Evolutionary conservation across 53 echinoderm and acorn worm species (phyloP), one percentile per base, ranked within the genome.

Genomic region (Paracentrotus lividus): DNA sequence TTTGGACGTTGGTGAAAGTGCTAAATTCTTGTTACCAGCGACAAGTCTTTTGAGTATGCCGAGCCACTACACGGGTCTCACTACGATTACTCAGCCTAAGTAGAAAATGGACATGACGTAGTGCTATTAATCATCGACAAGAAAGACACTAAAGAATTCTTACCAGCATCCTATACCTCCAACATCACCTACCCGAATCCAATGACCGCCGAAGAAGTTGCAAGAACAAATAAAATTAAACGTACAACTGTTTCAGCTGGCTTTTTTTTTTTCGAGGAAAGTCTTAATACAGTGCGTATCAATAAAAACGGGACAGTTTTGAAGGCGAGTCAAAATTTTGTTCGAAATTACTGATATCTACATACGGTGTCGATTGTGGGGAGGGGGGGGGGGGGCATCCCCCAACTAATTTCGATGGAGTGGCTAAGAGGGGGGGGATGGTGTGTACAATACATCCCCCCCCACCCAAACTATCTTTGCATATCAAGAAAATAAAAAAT

Each of bases 101-200:
- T 95, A 1, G 32, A 93, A 29, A 67, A 85, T 26, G 95, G 95
- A 33, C 95, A 97, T 64, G 91, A 97, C 27, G 95, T 97, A 12
- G 95, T 95, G 14, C 92, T 94, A 45, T 76, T 97, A 15, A 51
- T 95, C 40, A 59, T 93, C 77, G 88, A 94, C 36, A 47, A 49
- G 5, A 51, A 34, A 42, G 90, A 27, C 0, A 90, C 52, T 10
- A 85, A 36, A 13, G 95, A 93, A 3, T 90, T 95, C 51, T 85
- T 53, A 43, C 77, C 90, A 43, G 90, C 55, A 8, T 92, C 95
- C 9, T 95, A 55, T 53, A 77, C 76, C 8, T 60, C 69, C 0
- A 44, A 59, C 31, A 54, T 95, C 44, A 88, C 93, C 36, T 88
- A 84, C 42, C 76, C 91, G 14, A 91, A 91, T 36, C 53, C 91